Evolutionary conservation across 1,140 invertebrate species (phyloP).

Genomic region (Chlorops oryzae): DNA sequence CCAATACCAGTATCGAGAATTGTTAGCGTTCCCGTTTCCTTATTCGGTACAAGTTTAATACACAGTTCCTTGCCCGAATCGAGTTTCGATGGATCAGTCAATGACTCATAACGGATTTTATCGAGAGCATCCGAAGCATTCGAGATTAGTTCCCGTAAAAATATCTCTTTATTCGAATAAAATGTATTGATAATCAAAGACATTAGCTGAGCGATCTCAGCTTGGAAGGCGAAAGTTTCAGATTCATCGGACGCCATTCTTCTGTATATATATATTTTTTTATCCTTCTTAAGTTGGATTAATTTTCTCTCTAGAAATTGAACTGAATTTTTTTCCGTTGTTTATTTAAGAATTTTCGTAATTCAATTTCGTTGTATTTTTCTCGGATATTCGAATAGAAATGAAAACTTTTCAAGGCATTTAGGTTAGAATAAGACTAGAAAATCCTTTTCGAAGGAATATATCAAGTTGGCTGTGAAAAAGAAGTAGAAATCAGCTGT

Average conservation of each 20-base stretch:
- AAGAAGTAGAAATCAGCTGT: too few species aligned
- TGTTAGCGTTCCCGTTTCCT: conserved; percentile 76
- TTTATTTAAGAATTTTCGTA: too few species aligned
- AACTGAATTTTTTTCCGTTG: too few species aligned
- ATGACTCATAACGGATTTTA: conserved; percentile 79
- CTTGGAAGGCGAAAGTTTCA: conserved; percentile 85
- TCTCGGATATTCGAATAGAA: too few species aligned
- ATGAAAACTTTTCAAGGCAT: too few species aligned
- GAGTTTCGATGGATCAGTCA: conserved; percentile 81
- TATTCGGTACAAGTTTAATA: conserved; percentile 89
- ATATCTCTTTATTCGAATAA: conserved; percentile 99
- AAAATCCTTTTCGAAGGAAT: too few species aligned
- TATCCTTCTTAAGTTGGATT: too few species aligned
- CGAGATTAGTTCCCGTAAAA: conserved; percentile 95
- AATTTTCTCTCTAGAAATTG: too few species aligned
- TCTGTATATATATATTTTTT: too few species aligned
- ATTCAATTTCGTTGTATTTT: too few species aligned
- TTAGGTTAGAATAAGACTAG: too few species aligned
- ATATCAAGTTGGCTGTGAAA: too few species aligned
- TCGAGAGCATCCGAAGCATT: conserved; percentile 84
- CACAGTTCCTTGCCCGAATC: conserved; percentile 83
- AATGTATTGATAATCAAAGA: conserved; percentile 99
- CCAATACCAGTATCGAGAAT: conserved; percentile 92
- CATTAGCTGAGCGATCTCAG: conserved; percentile 95
- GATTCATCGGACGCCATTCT: conserved; percentile 59